phyloP scores from a whole-genome alignment of 2,113 vertebrate genomes.

The Glaucidium brasilianum region DNA sequence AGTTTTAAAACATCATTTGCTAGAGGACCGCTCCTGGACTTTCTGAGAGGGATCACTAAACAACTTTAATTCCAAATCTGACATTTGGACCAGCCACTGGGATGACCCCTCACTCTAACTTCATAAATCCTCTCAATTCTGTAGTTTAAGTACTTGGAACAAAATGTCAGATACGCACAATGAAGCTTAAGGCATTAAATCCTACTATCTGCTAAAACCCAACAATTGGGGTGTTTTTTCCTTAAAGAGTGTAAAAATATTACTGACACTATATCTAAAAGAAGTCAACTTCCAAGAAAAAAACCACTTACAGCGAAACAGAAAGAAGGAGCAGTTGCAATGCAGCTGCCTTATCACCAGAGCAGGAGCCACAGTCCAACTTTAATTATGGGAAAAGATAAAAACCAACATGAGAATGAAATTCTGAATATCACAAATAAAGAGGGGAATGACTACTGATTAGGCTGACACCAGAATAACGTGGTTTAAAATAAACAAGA shows the following conservation, averaged over 20 bases:
- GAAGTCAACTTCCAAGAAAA: not conserved
- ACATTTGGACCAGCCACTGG: rapidly evolving
- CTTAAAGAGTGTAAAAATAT: not conserved
- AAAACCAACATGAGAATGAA: not conserved
- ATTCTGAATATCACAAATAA: not conserved
- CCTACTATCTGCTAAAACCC: not conserved
- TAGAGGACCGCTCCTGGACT: not conserved
- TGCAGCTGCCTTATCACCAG: not conserved
- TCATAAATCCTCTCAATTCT: not conserved
- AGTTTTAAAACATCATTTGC: not conserved
- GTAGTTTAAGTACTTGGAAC: not conserved
- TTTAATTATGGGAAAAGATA: not conserved
- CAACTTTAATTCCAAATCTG: not conserved
- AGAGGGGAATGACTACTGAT: rapidly evolving
- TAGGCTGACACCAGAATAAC: not conserved
- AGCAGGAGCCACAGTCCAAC: not conserved
- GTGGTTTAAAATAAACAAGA: not conserved
- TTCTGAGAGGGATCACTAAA: rapidly evolving
- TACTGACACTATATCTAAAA: not conserved
- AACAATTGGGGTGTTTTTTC: not conserved
- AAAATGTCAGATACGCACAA: not conserved
- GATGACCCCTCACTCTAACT: not conserved
- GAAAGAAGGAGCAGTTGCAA: not conserved
- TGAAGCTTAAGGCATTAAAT: not conserved
- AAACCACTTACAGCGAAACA: not conserved